Conservation (phyloP, 2,113 vertebrate species). For the Cnemophilus loriae region DNA sequence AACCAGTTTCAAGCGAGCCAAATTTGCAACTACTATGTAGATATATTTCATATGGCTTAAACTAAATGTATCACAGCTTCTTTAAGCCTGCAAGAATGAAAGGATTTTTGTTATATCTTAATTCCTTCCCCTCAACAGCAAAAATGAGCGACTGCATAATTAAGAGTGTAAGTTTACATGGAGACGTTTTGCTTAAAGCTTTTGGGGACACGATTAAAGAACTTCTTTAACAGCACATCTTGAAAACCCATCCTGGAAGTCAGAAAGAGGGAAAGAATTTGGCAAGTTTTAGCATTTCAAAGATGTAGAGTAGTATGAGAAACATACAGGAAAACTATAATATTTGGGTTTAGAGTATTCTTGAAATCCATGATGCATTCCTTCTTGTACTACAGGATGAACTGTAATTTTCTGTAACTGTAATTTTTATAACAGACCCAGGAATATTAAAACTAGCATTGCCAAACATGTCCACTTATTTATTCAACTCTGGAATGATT, state of each 20-base stretch:
- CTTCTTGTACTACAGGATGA: background rate
- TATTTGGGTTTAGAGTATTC: background rate
- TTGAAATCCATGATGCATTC: background rate
- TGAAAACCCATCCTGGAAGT: background rate
- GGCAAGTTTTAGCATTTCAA: background rate
- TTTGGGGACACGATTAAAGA: background rate
- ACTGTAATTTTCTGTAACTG: background rate
- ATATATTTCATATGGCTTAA: background rate
- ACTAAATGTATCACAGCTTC: background rate
- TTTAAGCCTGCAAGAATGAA: background rate
- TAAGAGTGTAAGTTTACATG: conserved; percentile 1
- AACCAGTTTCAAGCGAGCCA: background rate
- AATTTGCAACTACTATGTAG: background rate
- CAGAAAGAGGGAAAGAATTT: background rate
- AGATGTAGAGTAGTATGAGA: background rate
- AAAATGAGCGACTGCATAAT: background rate
- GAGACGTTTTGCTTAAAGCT: background rate
- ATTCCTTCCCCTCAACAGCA: background rate
- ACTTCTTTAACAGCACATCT: background rate
- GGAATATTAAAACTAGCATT: background rate
- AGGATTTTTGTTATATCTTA: background rate
- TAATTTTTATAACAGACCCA: too few relatives aligned
- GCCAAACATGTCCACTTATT: background rate
- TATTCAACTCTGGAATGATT: background rate
- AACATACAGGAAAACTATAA: background rate